These are phyloP conservation scores for Agrilus mali DNA, from an alignment of 2,888 invertebrate species.

Conservation along the genomic window DNA sequence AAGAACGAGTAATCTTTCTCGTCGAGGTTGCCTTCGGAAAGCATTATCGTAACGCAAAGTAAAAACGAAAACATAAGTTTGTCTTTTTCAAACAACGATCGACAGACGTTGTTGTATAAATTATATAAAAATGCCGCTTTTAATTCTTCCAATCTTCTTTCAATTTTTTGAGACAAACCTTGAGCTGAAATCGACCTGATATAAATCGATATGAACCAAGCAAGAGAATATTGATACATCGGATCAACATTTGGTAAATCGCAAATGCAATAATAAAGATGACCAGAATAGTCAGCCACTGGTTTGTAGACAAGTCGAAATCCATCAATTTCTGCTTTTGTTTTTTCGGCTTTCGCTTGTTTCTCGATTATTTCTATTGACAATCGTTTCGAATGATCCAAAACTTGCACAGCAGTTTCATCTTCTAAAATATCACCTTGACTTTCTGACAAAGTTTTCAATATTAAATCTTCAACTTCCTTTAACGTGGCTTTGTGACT, in stretches of 20 bases:
- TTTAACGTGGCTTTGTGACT: slow-evolving; percentile 69
- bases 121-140: slow-evolving; percentile 67
- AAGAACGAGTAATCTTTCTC: slow-evolving; percentile 55
- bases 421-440: slow-evolving; percentile 87
- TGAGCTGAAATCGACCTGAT: slow-evolving; percentile 63
- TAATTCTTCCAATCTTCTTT: slow-evolving; percentile 55
- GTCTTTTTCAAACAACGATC: slow-evolving; percentile 78
- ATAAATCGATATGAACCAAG: slow-evolving; percentile 78
- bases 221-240: slow-evolving; percentile 80
- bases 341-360: slow-evolving; percentile 64
- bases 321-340: slow-evolving; percentile 64
- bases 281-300: slow-evolving; percentile 67
- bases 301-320: slow-evolving; percentile 63
- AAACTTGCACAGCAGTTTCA: slow-evolving; percentile 74
- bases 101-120: slow-evolving; percentile 67
- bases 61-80: slow-evolving; percentile 73
- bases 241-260: slow-evolving; percentile 76
- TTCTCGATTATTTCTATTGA: slow-evolving; percentile 74
- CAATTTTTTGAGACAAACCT: slow-evolving; percentile 57
- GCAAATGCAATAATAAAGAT: slow-evolving; percentile 70
- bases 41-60: slow-evolving; percentile 58
- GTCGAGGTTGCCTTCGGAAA: slow-evolving; percentile 44
- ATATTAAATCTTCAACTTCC: slow-evolving; percentile 79
- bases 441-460: slow-evolving; percentile 67
- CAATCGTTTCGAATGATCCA: slow-evolving; percentile 73